Conservation (phyloP, 2,113 vertebrate species). For the Pterocles orientalis region DNA sequence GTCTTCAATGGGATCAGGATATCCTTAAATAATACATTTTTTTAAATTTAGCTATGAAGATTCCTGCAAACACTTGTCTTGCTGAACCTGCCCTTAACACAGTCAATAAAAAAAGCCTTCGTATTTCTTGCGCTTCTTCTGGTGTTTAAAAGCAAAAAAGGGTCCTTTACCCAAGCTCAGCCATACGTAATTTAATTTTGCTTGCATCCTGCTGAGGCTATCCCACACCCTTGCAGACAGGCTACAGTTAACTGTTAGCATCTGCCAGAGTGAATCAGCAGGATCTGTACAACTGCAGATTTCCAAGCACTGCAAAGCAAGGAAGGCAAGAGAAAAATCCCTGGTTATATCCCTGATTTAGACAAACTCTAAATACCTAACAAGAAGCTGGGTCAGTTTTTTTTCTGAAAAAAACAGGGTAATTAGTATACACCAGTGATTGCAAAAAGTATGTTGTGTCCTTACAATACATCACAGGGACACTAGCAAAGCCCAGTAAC, state of each 20-base stretch:
- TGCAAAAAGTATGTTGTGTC: neutral
- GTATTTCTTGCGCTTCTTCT: neutral
- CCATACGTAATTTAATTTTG: neutral
- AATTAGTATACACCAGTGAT: neutral
- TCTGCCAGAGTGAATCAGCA: constrained; percentile 57
- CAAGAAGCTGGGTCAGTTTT: neutral
- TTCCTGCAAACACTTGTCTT: neutral
- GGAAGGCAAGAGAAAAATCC: neutral
- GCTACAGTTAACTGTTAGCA: constrained; percentile 36
- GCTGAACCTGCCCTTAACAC: neutral
- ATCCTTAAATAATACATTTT: neutral
- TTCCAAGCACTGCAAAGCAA: constrained; percentile 5
- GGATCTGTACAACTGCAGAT: constrained; percentile 41
- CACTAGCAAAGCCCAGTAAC: neutral
- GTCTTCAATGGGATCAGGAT: neutral
- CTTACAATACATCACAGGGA: neutral
- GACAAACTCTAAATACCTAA: neutral
- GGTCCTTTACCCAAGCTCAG: neutral
- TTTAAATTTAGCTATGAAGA: neutral
- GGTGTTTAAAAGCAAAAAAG: neutral
- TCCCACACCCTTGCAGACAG: neutral
- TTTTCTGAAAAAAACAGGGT: neutral
- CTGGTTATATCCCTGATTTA: neutral
- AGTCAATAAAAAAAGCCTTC: neutral
- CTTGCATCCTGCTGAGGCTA: neutral